A percentile compares a stretch with the other conserved stretches of the same genome.
Conservation (phyloP, 2,888 invertebrate genomes). For the Brachycybe producta region DNA sequence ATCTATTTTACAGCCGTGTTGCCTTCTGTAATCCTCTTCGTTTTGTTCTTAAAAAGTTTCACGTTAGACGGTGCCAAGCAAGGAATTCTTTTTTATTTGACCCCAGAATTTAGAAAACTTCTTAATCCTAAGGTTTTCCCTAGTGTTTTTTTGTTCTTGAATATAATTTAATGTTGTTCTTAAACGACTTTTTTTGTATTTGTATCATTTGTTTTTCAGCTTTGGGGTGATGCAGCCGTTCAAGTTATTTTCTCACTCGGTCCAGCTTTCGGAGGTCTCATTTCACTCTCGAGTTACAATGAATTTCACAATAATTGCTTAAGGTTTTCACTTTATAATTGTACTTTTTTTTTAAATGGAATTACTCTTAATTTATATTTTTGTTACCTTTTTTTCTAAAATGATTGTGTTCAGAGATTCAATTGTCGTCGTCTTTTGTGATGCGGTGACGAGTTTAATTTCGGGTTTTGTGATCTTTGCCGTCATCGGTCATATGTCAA, state of each 20-base stretch:
- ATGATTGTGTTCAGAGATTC: constrained; percentile 1
- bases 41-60: not conserved
- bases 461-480: not conserved
- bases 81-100: not conserved
- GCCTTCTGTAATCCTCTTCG: not conserved
- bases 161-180: not conserved
- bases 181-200: too few species aligned
- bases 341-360: too few species aligned
- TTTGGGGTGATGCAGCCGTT: constrained; percentile 1
- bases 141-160: not conserved
- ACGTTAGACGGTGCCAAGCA: not conserved
- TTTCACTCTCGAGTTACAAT: not conserved
- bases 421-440: constrained; percentile 1
- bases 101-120: not conserved
- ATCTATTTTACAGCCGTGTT: not conserved
- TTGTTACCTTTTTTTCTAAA: not conserved
- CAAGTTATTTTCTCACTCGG: not conserved
- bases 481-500: not conserved
- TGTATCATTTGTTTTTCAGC: not conserved
- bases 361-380: not conserved
- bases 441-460: not conserved
- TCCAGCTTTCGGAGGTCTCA: not conserved
- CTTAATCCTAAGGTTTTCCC: not conserved
- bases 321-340: not conserved
- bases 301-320: not conserved